Base-by-base conservation (phyloP, 2,888 invertebrate genomes). In the Linnaemya vulpina region DNA sequence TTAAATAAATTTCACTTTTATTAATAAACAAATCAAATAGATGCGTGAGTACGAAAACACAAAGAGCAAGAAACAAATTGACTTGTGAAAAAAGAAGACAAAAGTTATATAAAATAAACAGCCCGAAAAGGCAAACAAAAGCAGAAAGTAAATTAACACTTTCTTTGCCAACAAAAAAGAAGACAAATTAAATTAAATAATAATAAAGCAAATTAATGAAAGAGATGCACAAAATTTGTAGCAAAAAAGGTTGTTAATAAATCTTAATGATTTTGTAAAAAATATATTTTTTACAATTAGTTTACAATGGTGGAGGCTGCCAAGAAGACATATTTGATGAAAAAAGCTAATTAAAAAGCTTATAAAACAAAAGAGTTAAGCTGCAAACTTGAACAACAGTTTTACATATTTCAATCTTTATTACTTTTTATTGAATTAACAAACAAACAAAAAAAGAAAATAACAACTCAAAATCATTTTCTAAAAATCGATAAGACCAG, bases 1-100 rank as follows among this genome's bases (percentile, higher is more conserved):
- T 7, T 17, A 17, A 71, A 60, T 11, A 73, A 73, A 73, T 73
- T 73, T 76, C 67, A 63, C 65, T 76, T 76, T 76, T 76, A 55
- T 40, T 67, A 25, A 55, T 35, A 46, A 49, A 15, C 46, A 35
- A 46, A 60, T 35, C 60, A 60, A 63, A 63, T 8, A 43, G 8
- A 4, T 1, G 17, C 25, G 9, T 17, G 35, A 20, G 35, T 20
- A 65, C 53, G 30, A 22, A 22, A 63, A 13, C 10, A 53, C n/a
- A 25, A 43, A 53, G 17, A 25, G 25, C 35, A 35, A 43, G 7
- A 20, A n/a, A 7, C 8, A 53, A 65, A 62, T 30, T 35, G 11
- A 30, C 55, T 51, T 38, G 1, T 17, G 13, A 40, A 58, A 10
- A 25, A 65, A 65, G 17, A 43, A 22, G 2, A 22, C 20, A 22